Percentiles rank a stretch among this genome's conserved stretches.
phyloP scores from a whole-genome alignment of 1,140 invertebrate species.

The Tetramorium simillimum region DNA sequence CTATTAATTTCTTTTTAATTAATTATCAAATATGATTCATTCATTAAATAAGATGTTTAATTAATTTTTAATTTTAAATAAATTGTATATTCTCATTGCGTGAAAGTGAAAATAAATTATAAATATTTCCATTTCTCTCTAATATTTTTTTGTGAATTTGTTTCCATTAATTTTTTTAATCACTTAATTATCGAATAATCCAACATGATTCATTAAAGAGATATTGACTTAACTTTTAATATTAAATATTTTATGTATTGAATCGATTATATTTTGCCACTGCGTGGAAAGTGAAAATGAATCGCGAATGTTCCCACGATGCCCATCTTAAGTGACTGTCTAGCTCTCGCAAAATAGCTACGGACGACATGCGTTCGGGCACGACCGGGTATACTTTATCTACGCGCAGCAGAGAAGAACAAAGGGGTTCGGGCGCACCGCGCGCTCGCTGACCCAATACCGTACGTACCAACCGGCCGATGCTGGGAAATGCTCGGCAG shows the following conservation, averaged over 20 bases:
- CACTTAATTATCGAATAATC: background rate
- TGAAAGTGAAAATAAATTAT: no score
- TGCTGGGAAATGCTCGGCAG: slow-evolving; percentile 71
- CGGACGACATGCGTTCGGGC: slow-evolving; percentile 11
- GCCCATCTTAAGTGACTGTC: slow-evolving; percentile 17
- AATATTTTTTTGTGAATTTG: background rate
- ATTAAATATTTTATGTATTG: background rate
- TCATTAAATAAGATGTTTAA: no score
- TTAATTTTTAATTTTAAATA: no score
- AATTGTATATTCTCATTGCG: no score
- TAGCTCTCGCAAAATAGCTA: background rate
- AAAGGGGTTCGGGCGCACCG: slow-evolving; percentile 54
- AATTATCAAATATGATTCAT: no score
- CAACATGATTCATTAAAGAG: background rate
- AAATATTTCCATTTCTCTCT: background rate
- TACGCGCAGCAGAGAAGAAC: slow-evolving; percentile 48
- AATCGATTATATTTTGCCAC: background rate
- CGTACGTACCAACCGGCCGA: slow-evolving; percentile 62
- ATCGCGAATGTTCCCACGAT: background rate
- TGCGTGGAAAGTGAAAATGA: background rate
- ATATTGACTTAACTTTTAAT: background rate
- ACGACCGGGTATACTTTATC: slow-evolving; percentile 37
- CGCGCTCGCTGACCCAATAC: slow-evolving; percentile 70
- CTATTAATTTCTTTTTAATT: no score
- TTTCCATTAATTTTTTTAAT: background rate